Conservation (phyloP, 2,888 invertebrate species). For the Oligia fasciuncula region DNA sequence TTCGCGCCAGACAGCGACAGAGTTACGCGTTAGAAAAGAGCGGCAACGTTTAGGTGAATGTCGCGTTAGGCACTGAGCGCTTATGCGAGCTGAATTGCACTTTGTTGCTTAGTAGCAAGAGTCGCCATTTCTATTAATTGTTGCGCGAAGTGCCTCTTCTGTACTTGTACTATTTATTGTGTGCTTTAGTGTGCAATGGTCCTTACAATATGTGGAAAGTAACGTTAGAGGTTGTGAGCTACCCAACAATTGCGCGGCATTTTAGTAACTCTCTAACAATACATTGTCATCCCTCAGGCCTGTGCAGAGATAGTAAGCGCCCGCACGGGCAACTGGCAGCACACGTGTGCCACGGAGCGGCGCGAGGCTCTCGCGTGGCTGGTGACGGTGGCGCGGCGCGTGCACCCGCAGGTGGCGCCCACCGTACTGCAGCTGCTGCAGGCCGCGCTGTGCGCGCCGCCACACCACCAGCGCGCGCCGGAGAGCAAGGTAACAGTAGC, state of each 20-base stretch:
- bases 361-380: conserved; percentile 94
- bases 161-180: too few species aligned
- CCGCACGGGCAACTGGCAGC: conserved; percentile 98
- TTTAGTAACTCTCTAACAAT: not conserved
- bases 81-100: too few species aligned
- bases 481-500: conserved; percentile 50
- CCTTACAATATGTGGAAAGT: not conserved
- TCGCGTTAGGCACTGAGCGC: too few species aligned
- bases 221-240: not conserved
- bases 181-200: not conserved
- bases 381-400: conserved; percentile 94
- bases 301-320: conserved; percentile 97
- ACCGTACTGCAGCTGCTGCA: conserved; percentile 88
- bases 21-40: too few species aligned
- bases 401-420: conserved; percentile 97
- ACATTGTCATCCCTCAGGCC: conserved; percentile 81
- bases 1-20: too few species aligned
- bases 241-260: not conserved
- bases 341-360: conserved; percentile 94
- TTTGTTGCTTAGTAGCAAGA: too few species aligned
- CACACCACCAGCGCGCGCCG: conserved; percentile 48
- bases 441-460: conserved; percentile 78
- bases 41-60: too few species aligned
- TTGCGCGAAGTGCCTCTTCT: too few species aligned
- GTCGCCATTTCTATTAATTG: too few species aligned